phyloP scores from a whole-genome alignment of 2,113 vertebrate species.

The Psophia crepitans region DNA sequence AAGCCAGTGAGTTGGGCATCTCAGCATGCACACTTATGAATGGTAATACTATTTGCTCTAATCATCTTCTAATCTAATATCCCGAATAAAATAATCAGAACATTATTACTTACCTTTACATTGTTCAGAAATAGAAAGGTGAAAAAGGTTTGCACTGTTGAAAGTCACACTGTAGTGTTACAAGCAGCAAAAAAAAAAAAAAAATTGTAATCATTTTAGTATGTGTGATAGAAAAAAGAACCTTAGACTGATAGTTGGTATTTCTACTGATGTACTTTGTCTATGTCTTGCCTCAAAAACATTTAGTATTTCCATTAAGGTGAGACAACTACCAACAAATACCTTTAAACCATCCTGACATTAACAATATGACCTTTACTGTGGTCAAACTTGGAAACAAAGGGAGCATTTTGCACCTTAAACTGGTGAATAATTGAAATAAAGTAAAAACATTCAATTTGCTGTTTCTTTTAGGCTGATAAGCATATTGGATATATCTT shows the following conservation, averaged over 20 bases:
- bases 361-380: not conserved
- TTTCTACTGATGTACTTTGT: not conserved
- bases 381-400: not conserved
- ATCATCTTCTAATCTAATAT: not conserved
- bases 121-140: not conserved
- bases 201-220: not conserved
- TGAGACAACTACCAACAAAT: not conserved
- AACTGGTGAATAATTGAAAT: not conserved
- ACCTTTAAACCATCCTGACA: not conserved
- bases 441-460: not conserved
- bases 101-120: not conserved
- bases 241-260: rapidly evolving
- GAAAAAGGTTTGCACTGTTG: not conserved
- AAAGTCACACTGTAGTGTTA: not conserved
- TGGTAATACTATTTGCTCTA: not conserved
- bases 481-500: rapidly evolving
- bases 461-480: not conserved
- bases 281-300: not conserved
- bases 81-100: not conserved
- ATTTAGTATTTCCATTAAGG: not conserved
- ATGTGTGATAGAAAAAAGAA: not conserved
- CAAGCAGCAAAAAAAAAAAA: not conserved
- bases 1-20: not conserved
- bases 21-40: not conserved
- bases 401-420: not conserved